These are phyloP conservation scores for Paedocypris sp. DNA, from an alignment of 2,113 vertebrate species.

Conservation along the genomic window DNA sequence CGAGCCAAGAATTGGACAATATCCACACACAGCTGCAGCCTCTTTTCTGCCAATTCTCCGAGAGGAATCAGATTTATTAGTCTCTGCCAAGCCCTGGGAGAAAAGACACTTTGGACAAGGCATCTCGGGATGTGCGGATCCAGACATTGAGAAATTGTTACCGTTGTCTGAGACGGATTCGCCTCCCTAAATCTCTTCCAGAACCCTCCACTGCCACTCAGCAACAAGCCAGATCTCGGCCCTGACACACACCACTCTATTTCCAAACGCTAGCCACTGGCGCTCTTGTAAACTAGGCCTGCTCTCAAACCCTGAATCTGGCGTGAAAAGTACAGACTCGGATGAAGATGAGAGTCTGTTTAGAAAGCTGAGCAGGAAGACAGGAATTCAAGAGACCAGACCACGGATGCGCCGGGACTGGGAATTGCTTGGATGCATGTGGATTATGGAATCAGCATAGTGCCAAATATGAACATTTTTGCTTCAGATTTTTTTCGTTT, in stretches of 20 bases:
- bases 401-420: not conserved
- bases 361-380: not conserved
- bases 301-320: slow-evolving; percentile 2
- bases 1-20: slow-evolving; percentile 18
- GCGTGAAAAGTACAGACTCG: not conserved
- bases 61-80: slow-evolving; percentile 3
- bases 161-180: not conserved
- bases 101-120: slow-evolving; percentile 10
- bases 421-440: not conserved
- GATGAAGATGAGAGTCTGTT: slow-evolving; percentile 3
- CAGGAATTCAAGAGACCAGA: not conserved
- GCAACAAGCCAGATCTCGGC: not conserved
- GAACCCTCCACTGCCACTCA: not conserved
- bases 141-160: not conserved
- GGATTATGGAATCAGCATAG: too few relatives aligned
- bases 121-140: not conserved
- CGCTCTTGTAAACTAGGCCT: not conserved
- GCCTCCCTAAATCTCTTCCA: not conserved
- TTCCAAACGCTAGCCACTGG: not conserved
- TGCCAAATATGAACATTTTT: too few relatives aligned
- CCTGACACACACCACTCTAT: not conserved
- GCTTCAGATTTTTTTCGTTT: too few relatives aligned
- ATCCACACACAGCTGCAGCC: slow-evolving; percentile 23
- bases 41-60: not conserved
- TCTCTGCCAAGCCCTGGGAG: not conserved